phyloP scores from a whole-genome alignment of 2,113 vertebrate species.

The Pagrus major region DNA sequence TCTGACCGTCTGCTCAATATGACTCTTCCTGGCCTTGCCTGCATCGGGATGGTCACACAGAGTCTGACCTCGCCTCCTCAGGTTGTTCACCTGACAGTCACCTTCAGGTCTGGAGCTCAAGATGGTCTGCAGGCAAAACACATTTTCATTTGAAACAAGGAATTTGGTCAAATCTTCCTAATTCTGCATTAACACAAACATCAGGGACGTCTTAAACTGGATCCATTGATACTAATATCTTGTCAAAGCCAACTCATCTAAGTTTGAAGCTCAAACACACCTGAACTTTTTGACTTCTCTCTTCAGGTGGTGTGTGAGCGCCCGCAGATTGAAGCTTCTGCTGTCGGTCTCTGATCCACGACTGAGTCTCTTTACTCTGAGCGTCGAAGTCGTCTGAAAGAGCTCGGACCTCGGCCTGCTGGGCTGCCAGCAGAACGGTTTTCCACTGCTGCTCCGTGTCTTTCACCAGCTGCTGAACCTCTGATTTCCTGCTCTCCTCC shows the following conservation, averaged over 20 bases:
- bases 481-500: constrained; percentile 57
- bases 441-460: constrained; percentile 76
- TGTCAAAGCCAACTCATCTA: neutral
- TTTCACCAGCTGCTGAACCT: constrained; percentile 44
- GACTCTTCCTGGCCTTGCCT: constrained; percentile 46
- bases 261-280: too few species aligned
- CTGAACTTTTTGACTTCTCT: constrained; percentile 63
- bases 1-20: constrained; percentile 63
- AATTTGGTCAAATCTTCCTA: too few species aligned
- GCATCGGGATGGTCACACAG: constrained; percentile 67
- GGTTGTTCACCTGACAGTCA: constrained; percentile 74
- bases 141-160: too few species aligned
- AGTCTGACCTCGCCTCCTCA: constrained; percentile 70
- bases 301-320: constrained; percentile 23
- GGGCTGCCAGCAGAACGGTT: constrained; percentile 48
- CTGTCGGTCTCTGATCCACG: constrained; percentile 75
- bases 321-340: constrained; percentile 63
- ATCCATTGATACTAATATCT: too few species aligned
- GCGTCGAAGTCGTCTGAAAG: constrained; percentile 67
- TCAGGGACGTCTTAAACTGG: too few species aligned
- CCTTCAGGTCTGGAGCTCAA: constrained; percentile 75
- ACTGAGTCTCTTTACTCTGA: constrained; percentile 59
- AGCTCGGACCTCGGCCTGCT: constrained; percentile 52
- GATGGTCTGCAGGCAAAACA: constrained; percentile 54
- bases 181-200: too few species aligned